Evolutionary conservation across 2,797 vertebrate genomes (phyloP), one percentile per base, ranked within the genome.

Genomic region (Myotis daubentonii): DNA sequence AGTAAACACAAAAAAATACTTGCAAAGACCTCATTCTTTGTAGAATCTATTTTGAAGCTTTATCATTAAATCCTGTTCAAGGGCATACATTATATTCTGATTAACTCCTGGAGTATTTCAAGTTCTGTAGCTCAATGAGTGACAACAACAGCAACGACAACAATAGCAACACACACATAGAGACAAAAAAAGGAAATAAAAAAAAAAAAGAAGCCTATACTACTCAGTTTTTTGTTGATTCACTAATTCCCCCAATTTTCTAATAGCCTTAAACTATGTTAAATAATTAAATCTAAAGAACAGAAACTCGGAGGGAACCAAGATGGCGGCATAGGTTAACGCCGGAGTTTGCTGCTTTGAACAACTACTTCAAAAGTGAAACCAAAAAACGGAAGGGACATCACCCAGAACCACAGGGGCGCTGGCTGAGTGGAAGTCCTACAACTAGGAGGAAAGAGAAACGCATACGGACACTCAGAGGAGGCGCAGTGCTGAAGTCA

Each of bases 61-160:
- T 41, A 53, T 3, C 82, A 53, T 91, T 86, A 94, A 70, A 41
- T 4, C 0, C 4, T 89, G 0, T 33, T 87, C 51, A 92, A 97
- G n/a, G 20, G 11, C 51, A 91, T 33, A 28, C 3, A 38, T 68
- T 78, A 85, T 93, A 87, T 93, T 94, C 7, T 94, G 4, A 92
- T 74, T 90, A 94, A 95, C 15, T 91, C 10, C 5, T 86, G 44
- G 81, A 96, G 85, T 1, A 71, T 86, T 41, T 94, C n/a, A 82
- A 2, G 5, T 83, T 79, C 36, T 79, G 47, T 87, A 9, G 25
- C 4, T 86, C 92, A 85, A 81, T 13, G 25, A 20, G 13, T 49
- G 17, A 25, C 10, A 13, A 13, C 6, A 78, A 38, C 9, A 57
- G 22, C 55, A 55, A 51, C 15, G 49, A 49, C 25, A n/a, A 20